A percentile compares a stretch with the other conserved stretches of the same genome.
phyloP scores from a whole-genome alignment of 2,888 invertebrate genomes.

The Eilema caniola region DNA sequence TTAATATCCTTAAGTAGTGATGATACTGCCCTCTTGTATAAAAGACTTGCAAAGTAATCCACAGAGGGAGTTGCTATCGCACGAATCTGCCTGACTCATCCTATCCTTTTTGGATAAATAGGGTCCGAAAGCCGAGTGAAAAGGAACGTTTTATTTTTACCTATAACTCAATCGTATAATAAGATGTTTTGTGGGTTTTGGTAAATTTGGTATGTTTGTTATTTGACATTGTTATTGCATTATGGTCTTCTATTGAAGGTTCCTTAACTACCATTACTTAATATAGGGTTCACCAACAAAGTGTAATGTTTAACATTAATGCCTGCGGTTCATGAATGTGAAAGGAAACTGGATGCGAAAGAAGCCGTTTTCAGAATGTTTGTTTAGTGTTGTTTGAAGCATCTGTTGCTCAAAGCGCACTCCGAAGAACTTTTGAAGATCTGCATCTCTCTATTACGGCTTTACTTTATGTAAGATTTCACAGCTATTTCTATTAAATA shows the following conservation, averaged over 20 bases:
- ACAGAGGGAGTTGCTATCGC: conserved; percentile 81
- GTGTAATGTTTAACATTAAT: background rate
- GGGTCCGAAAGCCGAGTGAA: conserved; percentile 73
- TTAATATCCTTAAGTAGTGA: conserved; percentile 87
- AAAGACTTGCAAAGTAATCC: conserved; percentile 87
- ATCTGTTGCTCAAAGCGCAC: no score
- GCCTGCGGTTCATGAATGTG: background rate
- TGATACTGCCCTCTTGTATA: conserved; percentile 81
- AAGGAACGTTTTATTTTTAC: conserved; percentile 66
- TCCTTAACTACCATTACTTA: background rate
- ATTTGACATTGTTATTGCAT: background rate
- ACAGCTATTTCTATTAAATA: background rate
- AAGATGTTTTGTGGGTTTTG: conserved; percentile 25
- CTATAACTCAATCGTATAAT: conserved; percentile 54
- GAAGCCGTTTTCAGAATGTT: no score
- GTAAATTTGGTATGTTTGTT: background rate
- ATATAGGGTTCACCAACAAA: background rate
- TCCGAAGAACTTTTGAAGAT: no score
- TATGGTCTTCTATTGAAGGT: background rate
- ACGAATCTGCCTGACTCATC: conserved; percentile 86
- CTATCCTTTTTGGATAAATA: conserved; percentile 84
- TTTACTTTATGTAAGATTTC: background rate
- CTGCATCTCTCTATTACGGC: background rate
- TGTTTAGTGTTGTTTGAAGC: no score
- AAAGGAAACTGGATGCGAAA: background rate